These are phyloP conservation scores for Chroicocephalus ridibundus DNA, from an alignment of 2,113 vertebrate species.

Conservation along the genomic window DNA sequence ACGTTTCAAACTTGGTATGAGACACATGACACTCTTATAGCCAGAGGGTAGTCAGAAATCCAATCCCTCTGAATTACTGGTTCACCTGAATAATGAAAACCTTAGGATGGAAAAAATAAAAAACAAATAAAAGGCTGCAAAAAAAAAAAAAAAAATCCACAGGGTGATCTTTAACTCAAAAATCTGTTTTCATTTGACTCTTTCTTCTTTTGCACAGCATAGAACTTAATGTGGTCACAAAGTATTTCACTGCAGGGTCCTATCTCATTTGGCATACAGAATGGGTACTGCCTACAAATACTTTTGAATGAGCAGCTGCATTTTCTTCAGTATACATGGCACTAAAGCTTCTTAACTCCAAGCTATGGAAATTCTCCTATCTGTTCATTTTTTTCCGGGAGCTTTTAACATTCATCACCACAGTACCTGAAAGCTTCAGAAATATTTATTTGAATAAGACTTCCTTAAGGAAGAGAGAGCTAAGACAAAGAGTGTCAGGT, in stretches of 20 bases:
- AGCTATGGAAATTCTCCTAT: not conserved
- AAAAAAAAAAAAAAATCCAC: not conserved
- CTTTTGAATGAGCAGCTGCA: not conserved
- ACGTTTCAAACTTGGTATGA: not conserved
- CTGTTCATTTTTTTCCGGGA: not conserved
- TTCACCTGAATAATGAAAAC: not conserved
- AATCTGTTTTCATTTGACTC: not conserved
- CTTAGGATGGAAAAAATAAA: not conserved
- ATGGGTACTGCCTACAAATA: not conserved
- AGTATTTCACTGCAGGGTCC: not conserved
- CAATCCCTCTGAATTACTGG: not conserved
- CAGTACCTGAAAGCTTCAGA: not conserved
- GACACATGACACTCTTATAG: accelerated
- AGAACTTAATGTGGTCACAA: not conserved
- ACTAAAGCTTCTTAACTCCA: not conserved
- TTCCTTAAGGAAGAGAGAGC: not conserved
- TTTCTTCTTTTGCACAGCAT: not conserved
- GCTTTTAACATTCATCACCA: not conserved
- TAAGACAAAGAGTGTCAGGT: slow-evolving; percentile 9
- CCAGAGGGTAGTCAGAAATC: not conserved
- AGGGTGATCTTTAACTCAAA: not conserved
- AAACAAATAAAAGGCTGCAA: not conserved
- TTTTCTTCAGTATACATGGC: not conserved
- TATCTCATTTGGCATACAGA: not conserved
- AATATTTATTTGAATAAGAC: not conserved